Evolutionary conservation across 37 sponge, comb jelly and placozoan genomes (phyloP).

Genomic region (Dysidea cf. avara): DNA sequence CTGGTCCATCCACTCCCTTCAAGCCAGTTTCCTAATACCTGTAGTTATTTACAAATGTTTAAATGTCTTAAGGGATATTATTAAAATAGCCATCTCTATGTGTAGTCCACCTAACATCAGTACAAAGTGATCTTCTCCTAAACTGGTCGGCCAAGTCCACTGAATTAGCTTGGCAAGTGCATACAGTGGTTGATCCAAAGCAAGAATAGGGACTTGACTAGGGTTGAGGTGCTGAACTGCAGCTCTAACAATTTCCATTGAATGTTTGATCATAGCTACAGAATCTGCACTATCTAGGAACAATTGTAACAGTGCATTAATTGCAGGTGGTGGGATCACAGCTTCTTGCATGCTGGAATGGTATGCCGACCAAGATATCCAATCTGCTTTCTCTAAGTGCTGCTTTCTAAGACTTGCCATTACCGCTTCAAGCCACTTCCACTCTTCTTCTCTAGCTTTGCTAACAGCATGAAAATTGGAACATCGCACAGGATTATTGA

Average conservation of each 20-base stretch:
- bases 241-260: slow-evolving; percentile 22
- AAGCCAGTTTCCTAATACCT: slow-evolving; percentile 8
- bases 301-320: slow-evolving; percentile 28
- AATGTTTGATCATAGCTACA: slow-evolving; percentile 27
- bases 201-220: slow-evolving; percentile 11
- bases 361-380: slow-evolving; percentile 35
- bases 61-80: slow-evolving; percentile 1
- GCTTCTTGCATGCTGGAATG: slow-evolving; percentile 24
- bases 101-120: slow-evolving; percentile 5
- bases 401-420: not conserved
- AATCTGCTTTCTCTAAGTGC: slow-evolving; percentile 13
- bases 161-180: slow-evolving; percentile 20
- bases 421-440: slow-evolving; percentile 21
- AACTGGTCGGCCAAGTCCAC: not conserved
- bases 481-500: no score
- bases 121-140: not conserved
- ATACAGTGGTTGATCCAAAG: no score
- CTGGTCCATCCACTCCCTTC: slow-evolving; percentile 23
- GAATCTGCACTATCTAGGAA: slow-evolving; percentile 34
- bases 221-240: slow-evolving; percentile 28
- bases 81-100: slow-evolving; percentile 24
- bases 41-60: not conserved
- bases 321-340: slow-evolving; percentile 24
- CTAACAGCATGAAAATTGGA: not conserved
- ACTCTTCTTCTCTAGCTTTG: slow-evolving; percentile 7